Percentiles rank a stretch among this genome's conserved stretches.
Evolutionary conservation across 1,140 invertebrate species (phyloP).

Genomic region (Matsumurasca onukii): DNA sequence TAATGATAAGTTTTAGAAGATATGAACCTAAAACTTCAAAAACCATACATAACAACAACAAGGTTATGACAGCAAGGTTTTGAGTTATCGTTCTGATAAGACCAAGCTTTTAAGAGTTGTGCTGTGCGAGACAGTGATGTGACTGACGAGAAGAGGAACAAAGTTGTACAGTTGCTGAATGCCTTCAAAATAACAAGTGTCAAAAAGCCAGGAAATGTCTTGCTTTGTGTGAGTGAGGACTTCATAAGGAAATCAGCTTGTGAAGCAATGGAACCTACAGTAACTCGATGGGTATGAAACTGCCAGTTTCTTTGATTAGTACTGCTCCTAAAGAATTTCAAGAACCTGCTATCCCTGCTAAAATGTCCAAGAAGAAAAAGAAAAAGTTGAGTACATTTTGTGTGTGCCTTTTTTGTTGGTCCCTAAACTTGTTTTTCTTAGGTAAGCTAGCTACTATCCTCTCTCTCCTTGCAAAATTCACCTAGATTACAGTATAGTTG

Average conservation of each 20-base stretch:
- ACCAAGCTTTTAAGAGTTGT: slow-evolving; percentile 96
- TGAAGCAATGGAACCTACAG: slow-evolving; percentile 86
- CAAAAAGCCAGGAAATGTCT: slow-evolving; percentile 99
- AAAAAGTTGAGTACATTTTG: too few relatives aligned
- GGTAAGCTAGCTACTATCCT: too few relatives aligned
- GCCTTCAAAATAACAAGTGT: slow-evolving; percentile 98
- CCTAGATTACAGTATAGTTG: too few relatives aligned
- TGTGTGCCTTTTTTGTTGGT: too few relatives aligned
- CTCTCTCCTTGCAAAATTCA: too few relatives aligned
- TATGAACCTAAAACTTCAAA: slow-evolving; percentile 99
- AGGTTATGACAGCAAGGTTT: too few relatives aligned
- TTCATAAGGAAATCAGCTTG: slow-evolving; percentile 87
- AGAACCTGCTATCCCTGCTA: slow-evolving; percentile 59
- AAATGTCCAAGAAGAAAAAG: too few relatives aligned
- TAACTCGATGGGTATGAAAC: slow-evolving; percentile 84
- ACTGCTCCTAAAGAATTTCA: slow-evolving; percentile 89
- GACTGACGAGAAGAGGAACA: slow-evolving; percentile 85
- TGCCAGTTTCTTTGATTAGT: slow-evolving; percentile 87
- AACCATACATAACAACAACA: too few relatives aligned
- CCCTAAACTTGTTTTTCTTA: too few relatives aligned
- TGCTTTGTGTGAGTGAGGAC: slow-evolving; percentile 84
- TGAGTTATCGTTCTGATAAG: too few relatives aligned
- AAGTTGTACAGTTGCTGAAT: slow-evolving; percentile 95
- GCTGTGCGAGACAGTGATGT: slow-evolving; percentile 89
- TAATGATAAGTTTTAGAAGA: slow-evolving; percentile 97